Conservation (phyloP, 2,113 vertebrate species). For the Neodontobutis hainanensis region DNA sequence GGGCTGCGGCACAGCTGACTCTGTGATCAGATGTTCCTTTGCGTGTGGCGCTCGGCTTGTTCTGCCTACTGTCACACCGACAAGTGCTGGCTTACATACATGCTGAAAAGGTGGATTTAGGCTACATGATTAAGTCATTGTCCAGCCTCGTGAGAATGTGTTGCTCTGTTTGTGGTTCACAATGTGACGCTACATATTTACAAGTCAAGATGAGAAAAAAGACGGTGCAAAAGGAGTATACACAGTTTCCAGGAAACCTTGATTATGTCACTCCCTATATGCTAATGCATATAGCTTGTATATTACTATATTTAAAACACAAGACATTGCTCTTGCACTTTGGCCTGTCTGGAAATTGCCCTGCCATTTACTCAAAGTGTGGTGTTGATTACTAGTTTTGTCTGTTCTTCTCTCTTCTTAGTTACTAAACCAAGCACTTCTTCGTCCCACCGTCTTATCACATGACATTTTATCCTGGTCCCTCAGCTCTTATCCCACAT, state of each 20-base stretch:
- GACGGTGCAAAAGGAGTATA: no score
- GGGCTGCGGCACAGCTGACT: slow-evolving; percentile 41
- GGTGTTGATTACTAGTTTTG: no score
- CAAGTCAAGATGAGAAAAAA: no score
- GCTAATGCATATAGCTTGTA: background rate
- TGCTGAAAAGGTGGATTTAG: slow-evolving; percentile 12
- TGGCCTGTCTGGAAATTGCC: no score
- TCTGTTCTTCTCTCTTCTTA: no score
- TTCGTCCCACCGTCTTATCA: slow-evolving; percentile 4
- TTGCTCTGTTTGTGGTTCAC: background rate
- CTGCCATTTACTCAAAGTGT: no score
- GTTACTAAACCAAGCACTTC: no score
- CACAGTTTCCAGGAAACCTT: background rate
- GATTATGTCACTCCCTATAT: background rate
- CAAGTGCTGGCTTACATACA: slow-evolving; percentile 5
- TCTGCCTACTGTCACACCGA: slow-evolving; percentile 58
- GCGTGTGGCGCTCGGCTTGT: slow-evolving; percentile 49
- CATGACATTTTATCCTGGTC: slow-evolving; percentile 6
- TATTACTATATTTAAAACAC: background rate
- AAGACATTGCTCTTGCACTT: background rate
- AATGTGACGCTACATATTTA: background rate
- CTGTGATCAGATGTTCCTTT: slow-evolving; percentile 56
- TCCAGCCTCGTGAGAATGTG: background rate
- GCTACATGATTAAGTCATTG: slow-evolving; percentile 1
- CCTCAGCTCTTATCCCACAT: background rate